These are phyloP conservation scores for Taxidea taxus DNA, from an alignment of 2,113 vertebrate genomes.

Conservation along the genomic window DNA sequence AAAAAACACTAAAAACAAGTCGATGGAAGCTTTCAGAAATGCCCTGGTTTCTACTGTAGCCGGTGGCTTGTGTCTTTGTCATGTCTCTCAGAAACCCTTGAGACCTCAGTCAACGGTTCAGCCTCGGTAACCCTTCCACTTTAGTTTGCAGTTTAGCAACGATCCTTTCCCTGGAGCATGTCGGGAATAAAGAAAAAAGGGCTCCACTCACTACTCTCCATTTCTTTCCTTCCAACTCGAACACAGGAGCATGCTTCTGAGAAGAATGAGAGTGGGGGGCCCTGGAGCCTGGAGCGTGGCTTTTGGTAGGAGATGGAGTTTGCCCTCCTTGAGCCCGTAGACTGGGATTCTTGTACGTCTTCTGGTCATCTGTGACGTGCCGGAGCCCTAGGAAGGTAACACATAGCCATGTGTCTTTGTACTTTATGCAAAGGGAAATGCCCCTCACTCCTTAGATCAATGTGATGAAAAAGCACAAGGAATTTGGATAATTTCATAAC, in stretches of 20 bases:
- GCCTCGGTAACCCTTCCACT: not conserved
- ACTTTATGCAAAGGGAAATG: not conserved
- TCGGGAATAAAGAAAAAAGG: not conserved
- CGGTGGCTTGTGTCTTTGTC: not conserved
- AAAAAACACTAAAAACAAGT: not conserved
- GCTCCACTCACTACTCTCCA: constrained; percentile 94
- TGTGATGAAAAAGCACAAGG: not conserved
- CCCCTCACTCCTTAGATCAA: not conserved
- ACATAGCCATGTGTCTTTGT: not conserved
- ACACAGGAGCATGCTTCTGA: constrained; percentile 86
- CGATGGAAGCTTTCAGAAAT: not conserved
- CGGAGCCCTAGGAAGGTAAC: constrained; percentile 87
- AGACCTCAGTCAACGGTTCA: not conserved
- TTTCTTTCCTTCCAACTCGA: constrained; percentile 97
- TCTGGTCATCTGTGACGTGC: constrained; percentile 92
- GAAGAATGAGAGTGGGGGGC: constrained; percentile 74
- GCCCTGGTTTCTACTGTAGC: not conserved
- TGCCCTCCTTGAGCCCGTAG: constrained; percentile 85
- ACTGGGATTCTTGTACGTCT: constrained; percentile 93
- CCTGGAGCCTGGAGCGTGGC: constrained; percentile 73
- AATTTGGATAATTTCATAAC: not conserved
- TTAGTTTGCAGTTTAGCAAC: rapidly evolving
- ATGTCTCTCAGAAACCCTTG: not conserved
- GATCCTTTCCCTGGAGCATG: rapidly evolving
- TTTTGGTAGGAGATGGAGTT: constrained; percentile 83